These are phyloP conservation scores for Folsomia manolachei DNA, from an alignment of 2,888 invertebrate species.

Conservation along the genomic window DNA sequence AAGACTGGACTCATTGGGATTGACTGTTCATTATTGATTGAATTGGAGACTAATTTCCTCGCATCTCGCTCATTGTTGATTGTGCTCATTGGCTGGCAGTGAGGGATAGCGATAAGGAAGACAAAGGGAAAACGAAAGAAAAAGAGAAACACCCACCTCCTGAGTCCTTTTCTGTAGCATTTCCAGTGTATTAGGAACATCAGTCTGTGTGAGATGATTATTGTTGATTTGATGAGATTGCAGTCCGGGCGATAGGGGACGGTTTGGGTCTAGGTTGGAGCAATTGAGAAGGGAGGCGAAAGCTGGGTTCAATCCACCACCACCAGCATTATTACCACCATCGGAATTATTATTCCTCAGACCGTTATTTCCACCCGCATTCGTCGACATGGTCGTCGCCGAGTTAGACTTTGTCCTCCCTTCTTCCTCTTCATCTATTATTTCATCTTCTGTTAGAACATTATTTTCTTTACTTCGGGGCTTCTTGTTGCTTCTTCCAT, in stretches of 20 bases:
- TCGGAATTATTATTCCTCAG: neutral
- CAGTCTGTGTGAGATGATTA: constrained; percentile 52
- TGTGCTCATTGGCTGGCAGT: too few relatives aligned
- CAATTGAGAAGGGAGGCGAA: constrained; percentile 51
- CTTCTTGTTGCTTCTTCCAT: neutral
- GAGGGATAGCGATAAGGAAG: neutral
- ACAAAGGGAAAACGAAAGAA: neutral
- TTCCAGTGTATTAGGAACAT: constrained; percentile 85
- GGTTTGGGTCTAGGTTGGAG: constrained; percentile 50
- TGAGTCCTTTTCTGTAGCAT: constrained; percentile 88
- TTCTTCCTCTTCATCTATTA: constrained; percentile 7
- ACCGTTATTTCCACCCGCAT: neutral
- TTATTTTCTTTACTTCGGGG: constrained; percentile 11
- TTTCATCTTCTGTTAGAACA: neutral
- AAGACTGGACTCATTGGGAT: neutral
- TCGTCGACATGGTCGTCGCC: neutral
- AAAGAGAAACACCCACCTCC: constrained; percentile 58
- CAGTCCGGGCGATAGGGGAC: constrained; percentile 49
- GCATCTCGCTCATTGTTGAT: neutral
- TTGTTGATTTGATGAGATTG: constrained; percentile 64
- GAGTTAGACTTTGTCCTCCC: neutral
- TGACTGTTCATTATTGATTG: neutral
- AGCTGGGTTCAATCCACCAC: constrained; percentile 42
- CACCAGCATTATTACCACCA: neutral
- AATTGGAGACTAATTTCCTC: constrained; percentile 10